Evolutionary conservation across 2,113 vertebrate species (phyloP), one percentile per base, ranked within the genome.

Genomic region (Silurus glanis): DNA sequence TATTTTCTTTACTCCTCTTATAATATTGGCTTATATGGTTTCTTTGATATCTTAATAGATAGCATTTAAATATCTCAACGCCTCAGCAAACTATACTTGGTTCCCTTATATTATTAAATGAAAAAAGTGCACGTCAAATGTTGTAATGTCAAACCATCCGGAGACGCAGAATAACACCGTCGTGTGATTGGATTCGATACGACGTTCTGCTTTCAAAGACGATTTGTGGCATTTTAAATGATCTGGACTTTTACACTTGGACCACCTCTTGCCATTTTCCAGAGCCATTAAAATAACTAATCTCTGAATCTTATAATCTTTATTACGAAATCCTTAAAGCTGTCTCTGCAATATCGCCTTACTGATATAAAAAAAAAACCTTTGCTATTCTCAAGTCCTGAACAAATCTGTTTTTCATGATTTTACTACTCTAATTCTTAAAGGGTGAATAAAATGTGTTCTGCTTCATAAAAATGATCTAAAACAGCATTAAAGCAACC

Each of bases 301-400:
- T 81, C 83, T 74, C 58, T 85, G 58, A 51, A 79, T 83, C 49
- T 59, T 21, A 28, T 14, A 37, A 66, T 82, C 51, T 83, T 79
- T 59, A 69, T 76, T 83, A 87, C 28, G 47, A 76, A 80, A 80
- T 85, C 28, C 75, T 56, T 79, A 61, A 69, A 82, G 55, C 37
- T 62, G 37, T 58, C 62, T 7, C 81, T 78, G 53, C 71, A 66
- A 49, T 62, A 79, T 86, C 10, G 19, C 53, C 64, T 23, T 79
- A 64, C 49, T 47, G n/a, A 71, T 7, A 19, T n/a, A 80, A 23
- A 78, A 53, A 53, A 51, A 14, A 69, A 72, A 53, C 17, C 49
- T 13, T 74, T 71, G 9, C 59, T 37, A 74, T 81, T 80, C n/a
- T 28, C 13, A 21, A 17, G 56, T 69, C 66, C 72, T 51, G 47